Percentiles rank a stretch among this genome's conserved stretches.
Conservation (phyloP, 2,113 vertebrate species). For the Petroica traversi region DNA sequence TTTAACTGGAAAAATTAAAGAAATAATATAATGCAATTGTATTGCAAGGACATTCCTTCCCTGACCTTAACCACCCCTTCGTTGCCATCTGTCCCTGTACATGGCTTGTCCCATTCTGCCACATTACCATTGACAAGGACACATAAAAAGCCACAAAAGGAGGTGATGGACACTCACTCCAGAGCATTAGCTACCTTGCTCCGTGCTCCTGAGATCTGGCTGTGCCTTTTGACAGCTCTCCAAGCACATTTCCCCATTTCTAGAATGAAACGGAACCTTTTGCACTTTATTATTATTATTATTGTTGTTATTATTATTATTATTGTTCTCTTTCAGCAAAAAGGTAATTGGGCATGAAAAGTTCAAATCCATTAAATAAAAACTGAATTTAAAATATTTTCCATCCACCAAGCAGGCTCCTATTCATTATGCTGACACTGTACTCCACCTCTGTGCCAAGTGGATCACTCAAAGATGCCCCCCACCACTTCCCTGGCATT, state of each 20-base stretch:
- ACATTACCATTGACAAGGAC: constrained; percentile 40
- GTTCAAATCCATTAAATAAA: constrained; percentile 71
- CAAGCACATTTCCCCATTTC: constrained; percentile 46
- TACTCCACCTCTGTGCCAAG: constrained; percentile 64
- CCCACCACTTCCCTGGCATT: constrained; percentile 60
- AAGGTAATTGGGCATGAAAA: constrained; percentile 69
- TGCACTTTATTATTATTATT: constrained; percentile 45
- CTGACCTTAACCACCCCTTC: neutral
- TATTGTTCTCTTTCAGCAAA: constrained; percentile 61
- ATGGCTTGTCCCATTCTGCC: neutral
- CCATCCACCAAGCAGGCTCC: constrained; percentile 36
- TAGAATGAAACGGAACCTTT: constrained; percentile 59
- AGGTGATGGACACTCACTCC: neutral
- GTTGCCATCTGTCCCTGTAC: neutral
- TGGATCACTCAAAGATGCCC: constrained; percentile 62
- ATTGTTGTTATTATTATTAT: constrained; percentile 51
- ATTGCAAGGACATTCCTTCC: neutral
- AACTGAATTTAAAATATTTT: constrained; percentile 69
- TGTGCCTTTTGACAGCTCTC: constrained; percentile 57
- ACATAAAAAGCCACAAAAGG: constrained; percentile 26
- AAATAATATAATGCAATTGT: neutral
- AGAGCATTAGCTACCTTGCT: constrained; percentile 51
- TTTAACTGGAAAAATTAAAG: neutral
- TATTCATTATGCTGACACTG: constrained; percentile 65
- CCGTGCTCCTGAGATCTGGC: constrained; percentile 14